Evolutionary conservation across 1,140 invertebrate genomes (phyloP).

Genomic region (Thaumatotibia leucotreta): DNA sequence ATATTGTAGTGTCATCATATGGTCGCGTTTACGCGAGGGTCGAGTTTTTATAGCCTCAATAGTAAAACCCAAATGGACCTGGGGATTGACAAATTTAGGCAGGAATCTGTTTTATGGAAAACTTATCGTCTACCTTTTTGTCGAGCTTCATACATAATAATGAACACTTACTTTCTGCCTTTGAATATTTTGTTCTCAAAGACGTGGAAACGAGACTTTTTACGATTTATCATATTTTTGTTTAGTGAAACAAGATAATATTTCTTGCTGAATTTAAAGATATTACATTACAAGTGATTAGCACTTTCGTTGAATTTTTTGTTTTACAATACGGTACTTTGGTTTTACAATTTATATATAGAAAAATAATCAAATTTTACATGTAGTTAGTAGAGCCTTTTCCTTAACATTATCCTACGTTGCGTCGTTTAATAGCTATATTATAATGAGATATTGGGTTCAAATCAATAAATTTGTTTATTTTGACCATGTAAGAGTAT

Average conservation of each 20-base stretch:
- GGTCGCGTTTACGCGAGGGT: constrained; percentile 49
- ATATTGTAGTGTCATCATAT: constrained; percentile 72
- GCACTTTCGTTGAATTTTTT: no score
- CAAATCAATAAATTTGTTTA: no score
- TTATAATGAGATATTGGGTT: no score
- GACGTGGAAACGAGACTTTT: not conserved
- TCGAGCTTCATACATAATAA: not conserved
- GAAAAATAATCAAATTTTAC: no score
- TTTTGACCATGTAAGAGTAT: no score
- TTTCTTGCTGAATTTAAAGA: no score
- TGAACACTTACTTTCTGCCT: not conserved
- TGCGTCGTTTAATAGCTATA: no score
- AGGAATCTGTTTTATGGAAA: not conserved
- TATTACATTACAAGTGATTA: no score
- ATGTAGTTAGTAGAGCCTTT: no score
- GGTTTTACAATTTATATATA: no score
- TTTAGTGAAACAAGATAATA: not conserved
- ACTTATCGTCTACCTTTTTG: not conserved
- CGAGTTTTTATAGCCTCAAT: constrained; percentile 63
- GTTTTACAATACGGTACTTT: no score
- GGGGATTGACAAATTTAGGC: not conserved
- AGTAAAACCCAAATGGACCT: constrained; percentile 48
- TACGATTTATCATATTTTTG: not conserved
- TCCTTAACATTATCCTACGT: no score
- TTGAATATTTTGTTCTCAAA: constrained; percentile 4